These are phyloP conservation scores for human DNA, from an alignment of 2,113 vertebrate species.

Conservation along the genomic window GRCh38 chr3:145884501-145885000, in stretches of 20 bases:
- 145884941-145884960: not conserved
- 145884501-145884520: not conserved
- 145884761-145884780: not conserved
- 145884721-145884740: not conserved
- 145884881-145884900: not conserved
- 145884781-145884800: not conserved
- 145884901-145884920: not conserved
- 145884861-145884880: not conserved
- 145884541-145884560: not conserved
- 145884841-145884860: not conserved
- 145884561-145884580: not conserved
- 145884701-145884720: not conserved
- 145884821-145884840: not conserved
- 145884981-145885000: not conserved
- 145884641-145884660: not conserved
- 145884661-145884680: not conserved
- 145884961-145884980: not conserved
- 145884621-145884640: not conserved
- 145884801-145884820: not conserved
- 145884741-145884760: not conserved
- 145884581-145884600: not conserved
- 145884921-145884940: not conserved
- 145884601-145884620: not conserved
- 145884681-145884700: not conserved
- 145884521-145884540: not conserved